Evolutionary conservation across 2,888 invertebrate species (phyloP).

Genomic region (Dryocosmus kuriphilus): DNA sequence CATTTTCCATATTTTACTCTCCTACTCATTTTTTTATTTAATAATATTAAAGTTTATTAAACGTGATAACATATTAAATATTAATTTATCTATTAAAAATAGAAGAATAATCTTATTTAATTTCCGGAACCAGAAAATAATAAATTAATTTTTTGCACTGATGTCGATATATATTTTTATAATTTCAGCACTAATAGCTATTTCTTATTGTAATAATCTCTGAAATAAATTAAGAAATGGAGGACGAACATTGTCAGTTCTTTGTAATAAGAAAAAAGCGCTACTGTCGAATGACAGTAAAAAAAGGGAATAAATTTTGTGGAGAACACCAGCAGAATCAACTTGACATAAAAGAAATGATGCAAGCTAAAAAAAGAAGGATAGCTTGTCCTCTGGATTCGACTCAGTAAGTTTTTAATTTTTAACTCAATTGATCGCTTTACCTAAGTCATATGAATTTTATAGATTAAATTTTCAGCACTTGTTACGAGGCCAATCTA

Average conservation of each 20-base stretch:
- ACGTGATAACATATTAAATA: too few species aligned
- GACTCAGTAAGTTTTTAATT: constrained; percentile 82
- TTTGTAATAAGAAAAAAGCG: constrained; percentile 86
- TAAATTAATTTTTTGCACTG: neutral
- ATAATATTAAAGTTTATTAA: too few species aligned
- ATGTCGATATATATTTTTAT: too few species aligned
- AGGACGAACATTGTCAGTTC: constrained; percentile 67
- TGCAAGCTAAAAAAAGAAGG: constrained; percentile 70
- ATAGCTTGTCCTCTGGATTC: constrained; percentile 86
- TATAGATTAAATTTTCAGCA: constrained; percentile 78
- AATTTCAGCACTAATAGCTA: too few species aligned
- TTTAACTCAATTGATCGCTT: constrained; percentile 5
- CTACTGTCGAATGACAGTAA: constrained; percentile 87
- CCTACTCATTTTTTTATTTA: too few species aligned
- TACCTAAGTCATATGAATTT: constrained; percentile 50
- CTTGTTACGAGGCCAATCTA: constrained; percentile 84
- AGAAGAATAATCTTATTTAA: neutral
- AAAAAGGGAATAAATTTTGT: constrained; percentile 84
- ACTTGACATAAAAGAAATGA: constrained; percentile 50
- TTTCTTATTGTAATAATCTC: neutral
- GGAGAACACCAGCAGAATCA: constrained; percentile 80
- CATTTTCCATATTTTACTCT: too few species aligned
- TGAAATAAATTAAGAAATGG: constrained; percentile 29
- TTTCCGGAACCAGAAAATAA: neutral
- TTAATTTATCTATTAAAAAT: too few species aligned